These are phyloP conservation scores for Aix galericulata DNA, from an alignment of 2,113 vertebrate species.

Conservation along the genomic window DNA sequence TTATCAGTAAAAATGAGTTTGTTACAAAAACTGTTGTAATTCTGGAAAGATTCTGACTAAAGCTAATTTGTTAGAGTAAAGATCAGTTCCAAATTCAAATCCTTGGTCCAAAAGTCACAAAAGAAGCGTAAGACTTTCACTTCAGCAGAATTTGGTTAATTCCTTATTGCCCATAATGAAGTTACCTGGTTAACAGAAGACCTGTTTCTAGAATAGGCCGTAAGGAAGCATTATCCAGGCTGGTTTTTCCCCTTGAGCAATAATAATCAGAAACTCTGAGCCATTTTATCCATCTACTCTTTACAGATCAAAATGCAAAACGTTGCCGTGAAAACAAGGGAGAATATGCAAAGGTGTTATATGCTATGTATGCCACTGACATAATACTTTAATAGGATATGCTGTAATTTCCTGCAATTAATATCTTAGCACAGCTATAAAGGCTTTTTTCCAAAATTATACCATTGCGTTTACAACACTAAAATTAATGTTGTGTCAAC, in stretches of 20 bases:
- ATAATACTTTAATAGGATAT: conserved; percentile 80
- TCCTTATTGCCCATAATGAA: neutral
- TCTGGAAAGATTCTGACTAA: neutral
- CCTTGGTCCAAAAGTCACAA: neutral
- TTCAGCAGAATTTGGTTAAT: neutral
- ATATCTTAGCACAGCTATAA: conserved; percentile 75
- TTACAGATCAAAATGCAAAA: conserved; percentile 66
- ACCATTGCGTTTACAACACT: conserved; percentile 72
- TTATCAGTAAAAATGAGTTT: neutral
- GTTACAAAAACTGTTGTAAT: neutral
- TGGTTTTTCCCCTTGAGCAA: conserved; percentile 21
- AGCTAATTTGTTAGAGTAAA: neutral
- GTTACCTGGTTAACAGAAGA: neutral
- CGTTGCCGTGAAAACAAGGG: conserved; percentile 62
- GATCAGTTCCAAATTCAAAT: neutral
- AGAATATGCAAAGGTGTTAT: conserved; percentile 75
- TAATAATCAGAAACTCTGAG: conserved; percentile 48
- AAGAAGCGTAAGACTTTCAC: neutral
- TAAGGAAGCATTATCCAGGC: neutral
- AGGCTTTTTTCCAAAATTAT: conserved; percentile 73
- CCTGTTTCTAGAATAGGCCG: neutral
- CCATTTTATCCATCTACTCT: conserved; percentile 47
- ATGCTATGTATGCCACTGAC: conserved; percentile 72
- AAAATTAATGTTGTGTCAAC: conserved; percentile 80
- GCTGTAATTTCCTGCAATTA: conserved; percentile 84